Percentiles rank a stretch among this genome's conserved stretches.
phyloP scores from a whole-genome alignment of 2,797 vertebrate species.

The Rhinoraja longicauda region DNA sequence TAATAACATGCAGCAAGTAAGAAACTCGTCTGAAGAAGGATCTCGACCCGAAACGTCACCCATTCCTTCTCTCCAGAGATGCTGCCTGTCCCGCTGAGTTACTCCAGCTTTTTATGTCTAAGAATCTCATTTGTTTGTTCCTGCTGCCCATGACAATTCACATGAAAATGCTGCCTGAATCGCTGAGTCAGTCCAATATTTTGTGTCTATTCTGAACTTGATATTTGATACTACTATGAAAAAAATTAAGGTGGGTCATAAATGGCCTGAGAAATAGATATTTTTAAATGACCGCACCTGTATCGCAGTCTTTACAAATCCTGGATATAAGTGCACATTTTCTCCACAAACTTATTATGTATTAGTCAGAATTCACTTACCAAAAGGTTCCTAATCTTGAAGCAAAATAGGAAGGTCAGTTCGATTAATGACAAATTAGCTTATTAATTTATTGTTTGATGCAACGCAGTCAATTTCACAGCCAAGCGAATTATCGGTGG shows the following conservation, averaged over 20 bases:
- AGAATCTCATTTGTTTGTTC: no score
- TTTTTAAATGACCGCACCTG: background rate
- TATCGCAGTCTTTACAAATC: background rate
- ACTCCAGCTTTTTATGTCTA: no score
- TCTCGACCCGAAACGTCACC: no score
- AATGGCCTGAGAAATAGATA: background rate
- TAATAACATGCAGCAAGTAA: no score
- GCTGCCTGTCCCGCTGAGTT: no score
- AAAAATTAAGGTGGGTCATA: background rate
- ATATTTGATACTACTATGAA: background rate
- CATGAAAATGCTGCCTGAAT: no score
- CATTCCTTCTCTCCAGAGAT: no score
- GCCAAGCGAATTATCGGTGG: constrained; percentile 52
- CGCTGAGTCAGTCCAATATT: no score
- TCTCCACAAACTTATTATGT: background rate
- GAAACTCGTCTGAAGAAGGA: no score
- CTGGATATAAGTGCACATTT: background rate
- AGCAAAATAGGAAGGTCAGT: constrained; percentile 37
- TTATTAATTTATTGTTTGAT: constrained; percentile 75
- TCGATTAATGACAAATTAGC: constrained; percentile 59
- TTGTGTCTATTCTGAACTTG: no score
- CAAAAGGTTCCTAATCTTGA: background rate
- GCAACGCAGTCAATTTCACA: constrained; percentile 68
- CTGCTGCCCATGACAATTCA: no score
- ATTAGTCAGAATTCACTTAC: background rate